Percentiles rank a stretch among this genome's conserved stretches.
Evolutionary conservation across 1,140 invertebrate genomes (phyloP).

Genomic region (Micrasema minimum): DNA sequence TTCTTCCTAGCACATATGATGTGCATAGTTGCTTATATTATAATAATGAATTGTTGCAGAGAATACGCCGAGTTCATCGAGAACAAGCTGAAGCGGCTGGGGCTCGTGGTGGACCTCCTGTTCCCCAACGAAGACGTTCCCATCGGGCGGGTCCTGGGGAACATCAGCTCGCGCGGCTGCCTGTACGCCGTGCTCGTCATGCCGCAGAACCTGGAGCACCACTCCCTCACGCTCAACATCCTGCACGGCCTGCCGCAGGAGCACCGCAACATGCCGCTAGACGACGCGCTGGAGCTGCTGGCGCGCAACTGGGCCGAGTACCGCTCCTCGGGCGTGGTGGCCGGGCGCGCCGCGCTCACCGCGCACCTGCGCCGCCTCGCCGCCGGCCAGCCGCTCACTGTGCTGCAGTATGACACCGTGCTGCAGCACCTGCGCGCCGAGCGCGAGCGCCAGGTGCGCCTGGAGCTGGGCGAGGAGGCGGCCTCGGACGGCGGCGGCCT

Average conservation of each 20-base stretch:
- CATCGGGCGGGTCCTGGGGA: slow-evolving; percentile 82
- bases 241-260: slow-evolving; percentile 92
- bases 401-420: slow-evolving; percentile 83
- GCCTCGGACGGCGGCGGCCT: slow-evolving; percentile 62
- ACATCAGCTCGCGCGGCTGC: slow-evolving; percentile 84
- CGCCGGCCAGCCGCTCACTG: slow-evolving; percentile 82
- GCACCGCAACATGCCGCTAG: slow-evolving; percentile 94
- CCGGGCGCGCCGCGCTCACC: slow-evolving; percentile 73
- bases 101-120: slow-evolving; percentile 85
- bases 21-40: too few relatives aligned
- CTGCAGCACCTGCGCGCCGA: slow-evolving; percentile 76
- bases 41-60: slow-evolving; percentile 70
- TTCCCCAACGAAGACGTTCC: slow-evolving; percentile 91
- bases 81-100: slow-evolving; percentile 80
- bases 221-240: slow-evolving; percentile 90
- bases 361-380: slow-evolving; percentile 82
- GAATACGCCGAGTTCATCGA: slow-evolving; percentile 93
- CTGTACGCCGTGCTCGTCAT: slow-evolving; percentile 90
- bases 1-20: too few relatives aligned
- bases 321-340: slow-evolving; percentile 65
- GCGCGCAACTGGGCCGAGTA: slow-evolving; percentile 84
- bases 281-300: slow-evolving; percentile 86
- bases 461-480: slow-evolving; percentile 72
- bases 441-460: slow-evolving; percentile 74
- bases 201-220: slow-evolving; percentile 84